Evolutionary conservation across 2,113 vertebrate species (phyloP).

Genomic region (Vulpes vulpes): DNA sequence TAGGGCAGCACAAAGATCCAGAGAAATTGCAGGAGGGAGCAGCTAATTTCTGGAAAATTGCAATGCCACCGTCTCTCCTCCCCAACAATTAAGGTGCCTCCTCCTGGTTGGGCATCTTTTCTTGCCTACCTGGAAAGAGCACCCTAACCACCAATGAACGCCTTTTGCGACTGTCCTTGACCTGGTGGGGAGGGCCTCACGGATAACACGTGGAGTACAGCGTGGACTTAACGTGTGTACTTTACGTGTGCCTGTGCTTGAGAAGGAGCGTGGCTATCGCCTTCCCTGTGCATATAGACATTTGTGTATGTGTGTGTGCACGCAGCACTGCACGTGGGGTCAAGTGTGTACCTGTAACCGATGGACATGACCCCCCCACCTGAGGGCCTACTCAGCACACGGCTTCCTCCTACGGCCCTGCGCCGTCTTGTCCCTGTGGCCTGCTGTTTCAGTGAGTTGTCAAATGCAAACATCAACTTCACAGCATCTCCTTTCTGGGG

Average conservation of each 20-base stretch:
- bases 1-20: conserved; percentile 70
- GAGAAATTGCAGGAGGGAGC: conserved; percentile 72
- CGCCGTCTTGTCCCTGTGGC: not conserved
- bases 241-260: not conserved
- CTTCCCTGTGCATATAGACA: not conserved
- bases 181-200: not conserved
- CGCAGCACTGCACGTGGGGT: accelerated
- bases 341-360: not conserved
- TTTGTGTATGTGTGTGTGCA: not conserved
- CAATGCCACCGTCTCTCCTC: not conserved
- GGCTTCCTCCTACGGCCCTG: not conserved
- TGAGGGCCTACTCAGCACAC: not conserved
- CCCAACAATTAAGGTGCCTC: not conserved
- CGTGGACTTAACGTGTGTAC: too few species aligned
- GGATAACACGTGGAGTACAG: accelerated
- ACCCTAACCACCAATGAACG: not conserved
- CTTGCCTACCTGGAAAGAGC: not conserved
- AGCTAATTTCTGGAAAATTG: conserved; percentile 71
- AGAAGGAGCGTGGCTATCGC: not conserved
- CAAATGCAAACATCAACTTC: not conserved
- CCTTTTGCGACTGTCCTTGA: not conserved
- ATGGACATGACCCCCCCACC: accelerated
- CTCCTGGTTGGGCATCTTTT: not conserved
- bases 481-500: conserved; percentile 37
- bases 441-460: conserved; percentile 18